Base-by-base conservation (phyloP, 2,888 invertebrate species). In the Oligia fasciuncula region DNA sequence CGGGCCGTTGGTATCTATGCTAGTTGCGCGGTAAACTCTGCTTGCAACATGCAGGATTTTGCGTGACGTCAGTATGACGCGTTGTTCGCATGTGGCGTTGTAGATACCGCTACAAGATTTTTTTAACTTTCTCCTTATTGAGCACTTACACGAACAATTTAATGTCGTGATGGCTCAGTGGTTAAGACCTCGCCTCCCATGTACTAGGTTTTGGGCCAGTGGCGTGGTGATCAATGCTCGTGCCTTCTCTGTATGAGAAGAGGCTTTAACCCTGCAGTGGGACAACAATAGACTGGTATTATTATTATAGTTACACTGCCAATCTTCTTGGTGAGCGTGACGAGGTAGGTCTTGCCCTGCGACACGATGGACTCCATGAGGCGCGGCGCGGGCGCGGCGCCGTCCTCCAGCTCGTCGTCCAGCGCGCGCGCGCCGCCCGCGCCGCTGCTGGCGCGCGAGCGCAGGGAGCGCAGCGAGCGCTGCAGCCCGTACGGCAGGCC, bases 311-410 rank as follows among this genome's bases (percentile, higher is more conserved):
- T 94, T 77, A 96, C 96, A 69, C 95, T 95, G 85, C 96, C 96
- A 19, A 96, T 96, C 91, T 94, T 94, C 93, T 95, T 95, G 62
- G 93, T 94, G 80, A 96, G 91, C 17, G 96, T 95, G 89, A 96
- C 95, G 83, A 96, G 94, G 90, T 96, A 96, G 1, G 95, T 95
- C 91, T 95, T 95, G 19, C 96, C 96, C 91, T 95, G 94, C 51
- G 94, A 94, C 69, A 95, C 94, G 79, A 96, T 96, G 88, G 95
- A 95, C 93, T 96, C 96, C 96, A 96, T 96, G 81, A 96, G 94
- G 0, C 95, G 81, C 2, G 96, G 96, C 86, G 94, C 94, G 75
- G 87, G 90, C 88, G 63, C 86, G 77, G 63, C 86, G 77, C 85
- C 91, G 83, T 93, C 93, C 81, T 91, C 94, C 0, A 79, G 83